Percentiles rank a stretch among this genome's conserved stretches.
Evolutionary conservation across 2,113 vertebrate species (phyloP).

Genomic region (Boulengeromyrus knoepffleri): DNA sequence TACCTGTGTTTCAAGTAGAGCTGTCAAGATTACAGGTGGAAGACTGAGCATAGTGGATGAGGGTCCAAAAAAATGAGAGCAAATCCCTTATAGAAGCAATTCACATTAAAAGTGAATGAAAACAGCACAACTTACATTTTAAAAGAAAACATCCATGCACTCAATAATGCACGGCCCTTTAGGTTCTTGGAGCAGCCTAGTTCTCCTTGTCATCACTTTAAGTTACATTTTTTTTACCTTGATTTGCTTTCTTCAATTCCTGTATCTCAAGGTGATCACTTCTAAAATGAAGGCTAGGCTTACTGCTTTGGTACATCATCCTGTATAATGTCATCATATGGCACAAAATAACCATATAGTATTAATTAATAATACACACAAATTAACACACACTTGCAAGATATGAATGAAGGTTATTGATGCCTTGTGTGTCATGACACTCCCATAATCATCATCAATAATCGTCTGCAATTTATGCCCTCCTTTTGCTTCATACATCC

Average conservation of each 20-base stretch:
- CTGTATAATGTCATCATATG: not conserved
- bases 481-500: not conserved
- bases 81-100: not conserved
- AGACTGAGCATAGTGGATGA: not conserved
- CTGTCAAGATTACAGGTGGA: not conserved
- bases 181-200: not conserved
- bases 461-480: not conserved
- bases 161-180: not conserved
- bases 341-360: not conserved
- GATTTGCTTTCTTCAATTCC: no score
- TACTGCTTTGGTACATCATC: not conserved
- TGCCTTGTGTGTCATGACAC: not conserved
- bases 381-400: not conserved
- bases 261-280: no score
- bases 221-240: no score
- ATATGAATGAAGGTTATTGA: not conserved
- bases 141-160: not conserved
- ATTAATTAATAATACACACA: not conserved
- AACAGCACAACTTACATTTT: not conserved
- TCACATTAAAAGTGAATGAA: not conserved
- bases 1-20: not conserved
- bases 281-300: no score
- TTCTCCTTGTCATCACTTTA: no score
- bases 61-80: not conserved
- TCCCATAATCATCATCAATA: not conserved